phyloP scores from a whole-genome alignment of 2,797 vertebrate genomes.

The Tamandua tetradactyla region DNA sequence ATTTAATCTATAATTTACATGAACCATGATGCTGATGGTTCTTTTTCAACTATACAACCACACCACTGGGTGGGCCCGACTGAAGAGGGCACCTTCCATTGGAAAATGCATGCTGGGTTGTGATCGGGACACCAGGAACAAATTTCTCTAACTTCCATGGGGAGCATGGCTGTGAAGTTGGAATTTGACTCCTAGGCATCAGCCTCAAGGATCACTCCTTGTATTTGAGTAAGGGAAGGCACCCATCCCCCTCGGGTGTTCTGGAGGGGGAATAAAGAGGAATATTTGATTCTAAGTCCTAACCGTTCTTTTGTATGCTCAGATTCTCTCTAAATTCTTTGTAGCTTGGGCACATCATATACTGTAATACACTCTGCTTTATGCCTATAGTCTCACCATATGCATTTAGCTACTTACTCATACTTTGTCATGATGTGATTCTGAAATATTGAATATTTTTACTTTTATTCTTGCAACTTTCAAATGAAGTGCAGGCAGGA shows the following conservation, averaged over 20 bases:
- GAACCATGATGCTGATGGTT: background rate
- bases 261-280: background rate
- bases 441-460: background rate
- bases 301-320: background rate
- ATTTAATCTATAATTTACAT: background rate
- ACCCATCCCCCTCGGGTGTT: background rate
- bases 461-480: background rate
- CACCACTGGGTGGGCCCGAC: background rate
- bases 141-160: background rate
- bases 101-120: background rate
- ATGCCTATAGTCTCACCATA: background rate
- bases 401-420: background rate
- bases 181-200: background rate
- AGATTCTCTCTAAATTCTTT: background rate
- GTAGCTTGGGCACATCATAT: background rate
- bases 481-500: background rate
- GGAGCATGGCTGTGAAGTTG: background rate
- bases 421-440: background rate
- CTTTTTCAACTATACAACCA: background rate
- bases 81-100: fast-evolving
- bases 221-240: background rate
- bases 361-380: background rate
- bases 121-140: background rate
- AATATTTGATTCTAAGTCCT: background rate
- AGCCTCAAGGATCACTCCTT: background rate